A percentile compares a stretch with the other conserved stretches of the same genome.
Evolutionary conservation across 2,797 vertebrate genomes (phyloP).

Genomic region (Coendou prehensilis): DNA sequence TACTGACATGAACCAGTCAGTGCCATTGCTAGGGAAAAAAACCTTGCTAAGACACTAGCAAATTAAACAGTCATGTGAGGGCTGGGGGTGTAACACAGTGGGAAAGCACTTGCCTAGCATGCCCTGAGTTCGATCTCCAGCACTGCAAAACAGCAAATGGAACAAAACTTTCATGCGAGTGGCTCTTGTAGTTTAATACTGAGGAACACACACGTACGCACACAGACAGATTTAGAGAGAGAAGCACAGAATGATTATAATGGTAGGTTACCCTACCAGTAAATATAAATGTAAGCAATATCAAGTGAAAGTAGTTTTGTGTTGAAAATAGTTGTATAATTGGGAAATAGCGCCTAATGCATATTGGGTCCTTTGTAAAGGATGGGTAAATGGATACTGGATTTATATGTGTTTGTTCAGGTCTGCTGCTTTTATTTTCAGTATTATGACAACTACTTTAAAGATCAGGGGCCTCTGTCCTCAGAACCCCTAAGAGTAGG

Average conservation of each 20-base stretch:
- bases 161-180: neutral
- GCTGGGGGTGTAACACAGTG: too few species aligned
- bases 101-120: neutral
- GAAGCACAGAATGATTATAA: slow-evolving; percentile 15
- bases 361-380: neutral
- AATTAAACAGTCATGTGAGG: neutral
- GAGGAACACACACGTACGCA: neutral
- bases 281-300: slow-evolving; percentile 5
- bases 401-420: slow-evolving; percentile 16
- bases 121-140: neutral
- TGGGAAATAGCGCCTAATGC: neutral
- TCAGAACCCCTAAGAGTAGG: slow-evolving; percentile 28
- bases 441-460: neutral
- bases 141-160: neutral
- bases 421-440: slow-evolving; percentile 44
- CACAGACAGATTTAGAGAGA: neutral
- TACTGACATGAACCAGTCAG: neutral
- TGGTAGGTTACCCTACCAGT: neutral
- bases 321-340: neutral
- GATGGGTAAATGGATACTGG: neutral
- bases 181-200: neutral
- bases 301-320: slow-evolving; percentile 26
- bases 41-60: neutral
- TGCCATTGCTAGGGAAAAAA: neutral
- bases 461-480: neutral